These are phyloP conservation scores for Ophion ventricosus DNA, from an alignment of 2,888 invertebrate genomes.

Conservation along the genomic window DNA sequence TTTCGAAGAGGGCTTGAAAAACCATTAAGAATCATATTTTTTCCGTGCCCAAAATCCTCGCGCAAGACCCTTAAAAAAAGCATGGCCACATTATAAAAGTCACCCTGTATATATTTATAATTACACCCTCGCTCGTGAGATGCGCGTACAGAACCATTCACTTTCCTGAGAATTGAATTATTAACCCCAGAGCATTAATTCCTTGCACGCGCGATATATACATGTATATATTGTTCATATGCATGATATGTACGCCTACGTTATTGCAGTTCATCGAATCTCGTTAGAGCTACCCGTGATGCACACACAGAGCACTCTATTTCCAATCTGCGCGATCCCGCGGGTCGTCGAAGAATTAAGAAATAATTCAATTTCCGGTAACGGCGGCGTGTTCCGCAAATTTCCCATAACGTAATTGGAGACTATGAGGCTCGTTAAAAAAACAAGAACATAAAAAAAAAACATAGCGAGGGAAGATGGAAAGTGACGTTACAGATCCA, in stretches of 20 bases:
- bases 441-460: background rate
- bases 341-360: background rate
- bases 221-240: background rate
- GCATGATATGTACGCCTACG: background rate
- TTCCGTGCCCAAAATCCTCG: too few relatives aligned
- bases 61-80: too few relatives aligned
- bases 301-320: background rate
- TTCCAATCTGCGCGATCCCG: background rate
- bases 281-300: background rate
- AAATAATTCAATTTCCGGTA: conserved; percentile 1
- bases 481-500: background rate
- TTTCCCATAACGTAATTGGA: background rate
- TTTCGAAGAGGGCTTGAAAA: too few relatives aligned
- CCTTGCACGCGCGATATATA: background rate
- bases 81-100: too few relatives aligned
- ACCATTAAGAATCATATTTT: too few relatives aligned
- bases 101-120: too few relatives aligned
- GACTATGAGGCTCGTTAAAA: background rate
- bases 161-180: conserved; percentile 65
- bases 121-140: background rate
- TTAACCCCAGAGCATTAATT: conserved; percentile 28
- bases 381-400: background rate
- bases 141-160: conserved; percentile 50
- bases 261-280: background rate
- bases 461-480: background rate